Evolutionary conservation across 2,113 vertebrate genomes (phyloP).

Genomic region (Vidua chalybeata): DNA sequence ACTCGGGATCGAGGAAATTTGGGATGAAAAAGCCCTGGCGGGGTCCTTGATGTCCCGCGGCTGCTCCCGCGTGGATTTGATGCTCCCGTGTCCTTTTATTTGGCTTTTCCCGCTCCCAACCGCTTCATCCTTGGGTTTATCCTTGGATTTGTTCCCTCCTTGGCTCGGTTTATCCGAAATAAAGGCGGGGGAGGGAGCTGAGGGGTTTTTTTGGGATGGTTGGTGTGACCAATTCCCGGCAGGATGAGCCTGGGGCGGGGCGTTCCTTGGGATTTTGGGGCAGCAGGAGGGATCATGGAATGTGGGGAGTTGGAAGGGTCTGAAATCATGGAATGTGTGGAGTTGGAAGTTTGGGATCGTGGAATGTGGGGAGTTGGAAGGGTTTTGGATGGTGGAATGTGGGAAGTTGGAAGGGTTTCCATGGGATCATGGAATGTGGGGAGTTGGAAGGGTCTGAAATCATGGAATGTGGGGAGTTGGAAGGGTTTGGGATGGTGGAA

Average conservation of each 20-base stretch:
- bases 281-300: neutral
- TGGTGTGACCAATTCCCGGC: neutral
- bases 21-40: neutral
- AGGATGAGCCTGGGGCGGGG: neutral
- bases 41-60: neutral
- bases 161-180: neutral
- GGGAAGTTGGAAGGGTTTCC: too few species aligned
- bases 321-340: too few species aligned
- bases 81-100: fast-evolving
- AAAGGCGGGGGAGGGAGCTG: neutral
- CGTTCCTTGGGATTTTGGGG: neutral
- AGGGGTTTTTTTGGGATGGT: neutral
- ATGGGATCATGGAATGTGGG: too few species aligned
- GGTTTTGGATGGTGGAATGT: too few species aligned
- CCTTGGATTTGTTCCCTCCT: neutral
- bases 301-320: too few species aligned
- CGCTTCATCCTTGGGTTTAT: neutral
- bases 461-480: too few species aligned
- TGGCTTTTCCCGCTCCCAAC: neutral
- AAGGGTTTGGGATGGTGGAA: neutral
- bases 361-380: neutral
- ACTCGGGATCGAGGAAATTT: neutral
- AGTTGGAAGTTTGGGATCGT: neutral
- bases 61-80: neutral
- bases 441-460: too few species aligned